These are phyloP conservation scores for Carduelis carduelis DNA, from an alignment of 2,797 vertebrate species.

Conservation along the genomic window DNA sequence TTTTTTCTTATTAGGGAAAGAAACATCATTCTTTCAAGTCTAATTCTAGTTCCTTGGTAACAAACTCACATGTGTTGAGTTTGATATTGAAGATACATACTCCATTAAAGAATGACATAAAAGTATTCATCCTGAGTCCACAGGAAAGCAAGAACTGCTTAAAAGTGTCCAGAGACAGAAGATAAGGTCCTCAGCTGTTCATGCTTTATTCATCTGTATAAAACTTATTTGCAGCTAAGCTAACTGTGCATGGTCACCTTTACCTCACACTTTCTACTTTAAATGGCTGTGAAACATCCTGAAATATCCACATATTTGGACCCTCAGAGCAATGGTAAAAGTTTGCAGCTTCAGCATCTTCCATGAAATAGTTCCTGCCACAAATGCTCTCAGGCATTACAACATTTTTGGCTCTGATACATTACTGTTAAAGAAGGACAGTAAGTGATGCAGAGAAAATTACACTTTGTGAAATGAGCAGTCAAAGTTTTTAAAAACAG, in stretches of 20 bases:
- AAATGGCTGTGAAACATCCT: not conserved
- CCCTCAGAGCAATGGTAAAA: not conserved
- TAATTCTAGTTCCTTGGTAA: not conserved
- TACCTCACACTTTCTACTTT: not conserved
- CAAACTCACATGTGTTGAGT: not conserved
- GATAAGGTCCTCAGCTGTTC: not conserved
- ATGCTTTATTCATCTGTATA: not conserved
- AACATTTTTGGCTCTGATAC: not conserved
- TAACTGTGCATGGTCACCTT: not conserved
- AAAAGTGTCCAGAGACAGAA: rapidly evolving
- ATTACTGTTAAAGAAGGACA: not conserved
- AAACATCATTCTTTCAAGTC: not conserved
- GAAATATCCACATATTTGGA: not conserved
- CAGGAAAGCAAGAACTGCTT: not conserved
- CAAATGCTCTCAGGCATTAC: not conserved
- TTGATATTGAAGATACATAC: not conserved
- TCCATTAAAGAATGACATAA: not conserved
- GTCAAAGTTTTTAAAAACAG: not conserved
- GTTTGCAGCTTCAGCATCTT: not conserved
- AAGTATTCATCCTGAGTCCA: not conserved
- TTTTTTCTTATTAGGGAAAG: not conserved
- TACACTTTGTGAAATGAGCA: not conserved
- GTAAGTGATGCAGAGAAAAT: not conserved
- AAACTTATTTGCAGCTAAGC: not conserved
- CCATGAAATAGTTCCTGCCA: not conserved